These are phyloP conservation scores for Rotaria magnacalcarata DNA, from an alignment of 2,888 invertebrate species.

Conservation along the genomic window DNA sequence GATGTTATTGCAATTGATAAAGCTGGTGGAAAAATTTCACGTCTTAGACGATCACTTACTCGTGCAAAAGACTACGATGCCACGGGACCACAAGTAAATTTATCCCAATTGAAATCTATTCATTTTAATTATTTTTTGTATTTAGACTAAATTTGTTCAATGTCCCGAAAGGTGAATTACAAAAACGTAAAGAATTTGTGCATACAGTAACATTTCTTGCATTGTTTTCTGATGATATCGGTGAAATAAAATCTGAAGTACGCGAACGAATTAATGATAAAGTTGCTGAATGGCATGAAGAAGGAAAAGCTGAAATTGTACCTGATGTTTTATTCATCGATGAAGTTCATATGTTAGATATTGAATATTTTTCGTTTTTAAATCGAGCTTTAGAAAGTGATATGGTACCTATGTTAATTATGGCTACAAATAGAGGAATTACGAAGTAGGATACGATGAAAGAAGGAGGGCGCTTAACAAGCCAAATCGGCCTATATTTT, in stretches of 20 bases:
- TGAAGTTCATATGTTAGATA: slow-evolving; percentile 96
- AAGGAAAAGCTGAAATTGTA: slow-evolving; percentile 96
- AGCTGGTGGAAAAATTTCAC: slow-evolving; percentile 87
- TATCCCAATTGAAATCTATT: neutral
- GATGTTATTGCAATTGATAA: slow-evolving; percentile 98
- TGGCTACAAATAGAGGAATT: slow-evolving; percentile 94
- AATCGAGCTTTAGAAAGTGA: slow-evolving; percentile 94
- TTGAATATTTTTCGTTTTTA: slow-evolving; percentile 95
- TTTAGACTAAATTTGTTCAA: slow-evolving; percentile 76
- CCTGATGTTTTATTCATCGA: slow-evolving; percentile 92
- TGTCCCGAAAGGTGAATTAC: slow-evolving; percentile 97
- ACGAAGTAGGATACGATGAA: slow-evolving; percentile 61
- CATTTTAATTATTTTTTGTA: slow-evolving; percentile 13
- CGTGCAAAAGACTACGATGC: slow-evolving; percentile 95
- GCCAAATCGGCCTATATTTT: too few species aligned
- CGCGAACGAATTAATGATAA: slow-evolving; percentile 95
- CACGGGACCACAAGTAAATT: slow-evolving; percentile 69
- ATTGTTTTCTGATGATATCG: slow-evolving; percentile 95
- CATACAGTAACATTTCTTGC: slow-evolving; percentile 93
- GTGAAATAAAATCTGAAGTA: slow-evolving; percentile 94
- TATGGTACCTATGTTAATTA: slow-evolving; percentile 92
- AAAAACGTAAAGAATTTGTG: slow-evolving; percentile 90
- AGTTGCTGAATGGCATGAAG: slow-evolving; percentile 96
- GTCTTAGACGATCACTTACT: slow-evolving; percentile 85
- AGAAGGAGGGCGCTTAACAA: too few species aligned